These are phyloP conservation scores for Steinernema hermaphroditum DNA, from an alignment of 2,888 invertebrate species.

Conservation along the genomic window DNA sequence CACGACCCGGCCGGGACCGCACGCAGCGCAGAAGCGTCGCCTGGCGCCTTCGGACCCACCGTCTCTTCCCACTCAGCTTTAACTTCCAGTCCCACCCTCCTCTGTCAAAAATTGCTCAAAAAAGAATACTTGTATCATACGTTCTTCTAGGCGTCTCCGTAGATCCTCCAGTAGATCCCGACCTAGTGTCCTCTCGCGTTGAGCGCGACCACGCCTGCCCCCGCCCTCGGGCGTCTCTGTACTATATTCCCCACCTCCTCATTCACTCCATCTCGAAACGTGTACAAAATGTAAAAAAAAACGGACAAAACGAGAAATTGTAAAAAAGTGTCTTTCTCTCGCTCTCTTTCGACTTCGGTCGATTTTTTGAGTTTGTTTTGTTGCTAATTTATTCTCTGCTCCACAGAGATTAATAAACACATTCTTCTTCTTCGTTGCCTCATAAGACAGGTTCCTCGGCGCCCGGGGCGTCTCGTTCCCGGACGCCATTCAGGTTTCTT, in stretches of 20 bases:
- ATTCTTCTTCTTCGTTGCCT: background rate
- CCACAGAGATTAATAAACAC: slow-evolving; percentile 16
- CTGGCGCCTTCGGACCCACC: slow-evolving; percentile 2
- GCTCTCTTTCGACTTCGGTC: background rate
- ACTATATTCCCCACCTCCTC: slow-evolving; percentile 10
- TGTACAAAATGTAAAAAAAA: slow-evolving; percentile 29
- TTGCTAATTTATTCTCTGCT: slow-evolving; percentile 11
- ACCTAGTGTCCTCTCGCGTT: slow-evolving; percentile 25
- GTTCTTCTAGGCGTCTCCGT: background rate
- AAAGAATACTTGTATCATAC: slow-evolving; percentile 30
- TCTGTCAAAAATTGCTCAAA: slow-evolving; percentile 25
- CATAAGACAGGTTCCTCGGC: background rate
- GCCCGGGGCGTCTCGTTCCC: background rate
- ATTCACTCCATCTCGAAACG: slow-evolving; percentile 27
- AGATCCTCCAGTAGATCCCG: slow-evolving; percentile 9
- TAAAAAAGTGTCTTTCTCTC: slow-evolving; percentile 26
- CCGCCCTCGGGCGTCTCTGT: slow-evolving; percentile 19
- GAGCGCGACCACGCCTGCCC: slow-evolving; percentile 26
- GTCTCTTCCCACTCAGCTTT: slow-evolving; percentile 25
- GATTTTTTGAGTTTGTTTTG: slow-evolving; percentile 30
- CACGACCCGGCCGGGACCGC: background rate
- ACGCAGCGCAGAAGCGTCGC: slow-evolving; percentile 1
- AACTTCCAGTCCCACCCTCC: background rate
- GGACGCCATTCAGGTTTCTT: no score
- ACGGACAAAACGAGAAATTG: slow-evolving; percentile 29